Conservation (phyloP, 2,888 invertebrate genomes). For the Tethea ocularis region DNA sequence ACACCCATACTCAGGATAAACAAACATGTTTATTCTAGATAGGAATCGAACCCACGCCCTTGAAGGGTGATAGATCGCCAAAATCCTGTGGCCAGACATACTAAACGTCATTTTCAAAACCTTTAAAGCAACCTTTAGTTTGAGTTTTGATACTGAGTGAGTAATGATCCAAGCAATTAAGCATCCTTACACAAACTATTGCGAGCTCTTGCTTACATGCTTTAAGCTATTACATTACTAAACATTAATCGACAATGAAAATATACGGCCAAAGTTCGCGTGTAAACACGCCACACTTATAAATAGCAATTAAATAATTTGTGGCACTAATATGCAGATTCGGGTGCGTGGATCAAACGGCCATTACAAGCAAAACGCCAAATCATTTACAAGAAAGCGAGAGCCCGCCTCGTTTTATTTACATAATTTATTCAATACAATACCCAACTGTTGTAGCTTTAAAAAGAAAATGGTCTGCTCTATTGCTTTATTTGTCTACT, state of each 20-base stretch:
- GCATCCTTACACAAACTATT: not conserved
- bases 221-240: not conserved
- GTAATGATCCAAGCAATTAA: too few species aligned
- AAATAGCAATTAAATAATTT: conserved; percentile 76
- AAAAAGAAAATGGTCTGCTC: conserved; percentile 16
- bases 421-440: conserved; percentile 78
- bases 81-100: too few species aligned
- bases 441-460: conserved; percentile 47
- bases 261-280: conserved; percentile 36
- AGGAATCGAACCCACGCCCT: too few species aligned
- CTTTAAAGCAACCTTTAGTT: too few species aligned
- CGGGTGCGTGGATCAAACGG: conserved; percentile 57
- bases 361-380: conserved; percentile 76
- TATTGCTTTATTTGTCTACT: not conserved
- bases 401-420: conserved; percentile 75
- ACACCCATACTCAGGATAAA: too few species aligned
- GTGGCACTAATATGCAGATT: conserved; percentile 63
- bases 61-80: too few species aligned
- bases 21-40: too few species aligned
- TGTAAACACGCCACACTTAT: conserved; percentile 50
- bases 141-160: too few species aligned
- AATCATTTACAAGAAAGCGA: conserved; percentile 81
- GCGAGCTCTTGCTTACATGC: not conserved
- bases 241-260: conserved; percentile 7
- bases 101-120: too few species aligned